Percentiles rank a stretch among this genome's conserved stretches.
phyloP scores from a whole-genome alignment of 1,140 invertebrate genomes.

The Heliothis subflexa region DNA sequence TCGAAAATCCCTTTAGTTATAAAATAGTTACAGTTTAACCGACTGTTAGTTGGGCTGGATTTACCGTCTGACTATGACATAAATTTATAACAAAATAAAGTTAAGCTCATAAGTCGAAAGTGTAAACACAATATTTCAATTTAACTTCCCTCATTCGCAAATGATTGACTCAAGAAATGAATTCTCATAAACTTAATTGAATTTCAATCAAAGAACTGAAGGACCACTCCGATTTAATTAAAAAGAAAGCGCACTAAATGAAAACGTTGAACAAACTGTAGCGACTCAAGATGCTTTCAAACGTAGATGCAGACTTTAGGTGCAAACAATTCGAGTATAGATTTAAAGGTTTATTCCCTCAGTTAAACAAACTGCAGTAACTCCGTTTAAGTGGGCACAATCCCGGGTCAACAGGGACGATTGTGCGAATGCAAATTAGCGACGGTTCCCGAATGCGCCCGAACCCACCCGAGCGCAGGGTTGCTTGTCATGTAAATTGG shows the following conservation, averaged over 20 bases:
- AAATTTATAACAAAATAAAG: too few relatives aligned
- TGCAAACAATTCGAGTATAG: constrained; percentile 6
- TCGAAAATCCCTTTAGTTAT: too few relatives aligned
- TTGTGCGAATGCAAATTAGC: constrained; percentile 40
- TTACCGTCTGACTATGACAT: neutral
- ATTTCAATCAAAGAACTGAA: neutral
- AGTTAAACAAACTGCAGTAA: neutral
- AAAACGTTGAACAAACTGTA: constrained; percentile 1
- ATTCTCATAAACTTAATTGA: neutral
- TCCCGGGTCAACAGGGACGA: constrained; percentile 8
- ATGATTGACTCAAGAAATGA: neutral
- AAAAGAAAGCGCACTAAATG: neutral
- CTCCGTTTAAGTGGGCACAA: constrained; percentile 11
- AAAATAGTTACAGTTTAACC: too few relatives aligned
- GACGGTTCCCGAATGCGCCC: constrained; percentile 20
- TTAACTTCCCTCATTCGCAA: too few relatives aligned
- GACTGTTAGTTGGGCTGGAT: neutral
- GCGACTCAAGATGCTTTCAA: constrained; percentile 17
- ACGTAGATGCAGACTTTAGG: neutral
- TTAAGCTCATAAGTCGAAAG: too few relatives aligned
- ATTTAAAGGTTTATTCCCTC: neutral
- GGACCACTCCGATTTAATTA: constrained; percentile 9
- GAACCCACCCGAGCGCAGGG: constrained; percentile 6
- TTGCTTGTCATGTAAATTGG: constrained; percentile 38
- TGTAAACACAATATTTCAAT: too few relatives aligned